phyloP scores from a whole-genome alignment of 1,140 invertebrate genomes.

The Drosophila sproati region DNA sequence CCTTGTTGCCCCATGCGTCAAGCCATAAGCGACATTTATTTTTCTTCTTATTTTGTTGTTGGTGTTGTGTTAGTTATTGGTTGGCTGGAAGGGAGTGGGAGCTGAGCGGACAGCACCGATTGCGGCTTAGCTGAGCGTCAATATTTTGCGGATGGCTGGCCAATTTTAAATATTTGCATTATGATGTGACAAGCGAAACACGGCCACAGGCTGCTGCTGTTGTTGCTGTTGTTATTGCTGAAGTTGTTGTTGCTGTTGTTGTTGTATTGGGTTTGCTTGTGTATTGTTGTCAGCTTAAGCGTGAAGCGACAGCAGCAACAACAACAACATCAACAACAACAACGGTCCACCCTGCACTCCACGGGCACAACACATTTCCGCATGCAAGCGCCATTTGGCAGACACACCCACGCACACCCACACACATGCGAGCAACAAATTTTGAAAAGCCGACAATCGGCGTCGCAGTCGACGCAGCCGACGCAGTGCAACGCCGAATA shows the following conservation, averaged over 20 bases:
- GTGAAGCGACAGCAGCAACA: background rate
- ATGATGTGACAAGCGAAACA: conserved; percentile 63
- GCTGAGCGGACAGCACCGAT: conserved; percentile 25
- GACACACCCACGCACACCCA: conserved; percentile 10
- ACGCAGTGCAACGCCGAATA: conserved; percentile 32
- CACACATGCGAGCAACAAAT: conserved; percentile 5
- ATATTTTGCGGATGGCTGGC: conserved; percentile 55
- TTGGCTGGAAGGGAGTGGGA: background rate
- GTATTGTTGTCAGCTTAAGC: conserved; percentile 3
- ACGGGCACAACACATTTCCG: conserved; percentile 48
- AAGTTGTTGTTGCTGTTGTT: background rate
- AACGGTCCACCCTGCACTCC: conserved; percentile 7
- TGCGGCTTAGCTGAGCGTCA: conserved; percentile 72
- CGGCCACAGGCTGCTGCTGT: conserved; percentile 7
- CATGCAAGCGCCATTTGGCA: conserved; percentile 44
- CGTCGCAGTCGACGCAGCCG: conserved; percentile 3
- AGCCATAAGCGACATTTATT: conserved; percentile 11
- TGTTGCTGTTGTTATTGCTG: background rate
- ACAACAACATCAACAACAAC: background rate
- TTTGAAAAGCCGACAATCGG: conserved; percentile 4
- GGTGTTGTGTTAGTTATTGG: background rate
- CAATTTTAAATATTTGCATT: conserved; percentile 78
- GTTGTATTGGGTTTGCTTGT: conserved; percentile 1
- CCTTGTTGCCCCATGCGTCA: conserved; percentile 33
- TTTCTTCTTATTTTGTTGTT: background rate